Base-by-base conservation (phyloP, 2,888 invertebrate species). In the Macrophya annulata region DNA sequence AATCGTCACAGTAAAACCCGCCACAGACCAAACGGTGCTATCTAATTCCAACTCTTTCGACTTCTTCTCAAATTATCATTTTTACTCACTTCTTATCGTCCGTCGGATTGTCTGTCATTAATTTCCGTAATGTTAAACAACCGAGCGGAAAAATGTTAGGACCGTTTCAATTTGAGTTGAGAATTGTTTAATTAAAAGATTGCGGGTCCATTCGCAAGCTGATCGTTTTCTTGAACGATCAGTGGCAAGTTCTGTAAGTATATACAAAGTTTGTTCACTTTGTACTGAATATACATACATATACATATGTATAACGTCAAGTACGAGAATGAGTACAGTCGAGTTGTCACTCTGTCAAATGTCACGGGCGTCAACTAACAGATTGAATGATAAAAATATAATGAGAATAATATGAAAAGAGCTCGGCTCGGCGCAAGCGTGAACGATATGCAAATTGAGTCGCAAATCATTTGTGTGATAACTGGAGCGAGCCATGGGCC, bases 401-500 rank as follows among this genome's bases (percentile, higher is more conserved):
- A 25, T 62, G 62, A 40, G 43, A 81, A 43, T 77, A 43, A 21
- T 62, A 43, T 40, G 21, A 81, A 62, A 21, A 12, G 62, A 21
- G n/a, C 37, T 12, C 37, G 10, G 45, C 62, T 15, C 4, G 84
- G 45, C 15, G 48, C 68, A 12, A 62, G 21, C 68, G 85, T n/a
- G 65, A 68, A 68, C 31, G 81, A 81, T 83, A 85, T 85, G 85
- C 85, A 83, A 85, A 85, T 83, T 40, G 85, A 71, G 55, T 71
- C 85, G 85, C 85, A 72, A 83, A 85, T 85, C 68, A 71, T 21
- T 83, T 83, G 51, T 79, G 55, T 43, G 85, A 85, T 85, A 85
- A 83, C 71, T 85, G 55, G 82, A 71, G 45, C 71, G 82, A 86
- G 86, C 43, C 81, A 43, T 25, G 86, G 81, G 62, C 81, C 81